Evolutionary conservation across 1,140 invertebrate species (phyloP), one percentile per base, ranked within the genome.

Genomic region (Drosophila ficusphila): DNA sequence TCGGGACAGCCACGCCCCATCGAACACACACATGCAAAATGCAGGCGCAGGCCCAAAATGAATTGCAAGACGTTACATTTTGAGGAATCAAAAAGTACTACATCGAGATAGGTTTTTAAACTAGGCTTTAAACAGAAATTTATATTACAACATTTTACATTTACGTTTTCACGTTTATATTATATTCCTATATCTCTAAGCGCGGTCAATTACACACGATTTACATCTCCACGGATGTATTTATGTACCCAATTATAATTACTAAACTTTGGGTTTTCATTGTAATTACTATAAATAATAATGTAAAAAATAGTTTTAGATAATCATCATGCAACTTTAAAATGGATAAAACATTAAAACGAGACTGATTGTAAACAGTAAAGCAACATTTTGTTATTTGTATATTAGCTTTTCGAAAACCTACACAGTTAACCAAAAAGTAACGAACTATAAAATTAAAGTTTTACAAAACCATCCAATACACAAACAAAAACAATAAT

Each of bases 11-110:
- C 14, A 18, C 68, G 25, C 77, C 76, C 3, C 67, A 77, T 64
- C 39, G 79, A 27, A 74, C 76, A 69, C 92, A 92, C 58, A 92
- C 86, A 53, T 90, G 85, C 34, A 92, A 83, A 91, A 91, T 89
- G 72, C 94, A 95, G 81, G 93, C 94, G 12, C 93, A 93, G 52
- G 94, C 94, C 11, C 94, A 95, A 23, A 95, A 94, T 46, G 94
- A 95, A 76, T 93, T 95, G 38, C 92, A 93, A 51, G 93, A 94
- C 70, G 92, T 94, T 54, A 92, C 94, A 89, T 94, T 94, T 89
- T 94, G 64, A 89, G 21, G 25, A 33, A 51, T 49, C 36, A 11
- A 48, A 29, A n/a, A 36, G 27, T 52, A 44, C 29, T 68, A 44
- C 38, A 44, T 44, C 21, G 34, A 52, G 19, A 21, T 68, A 69